Conservation (phyloP, 1,140 invertebrate genomes). For the Cataglyphis hispanica region DNA sequence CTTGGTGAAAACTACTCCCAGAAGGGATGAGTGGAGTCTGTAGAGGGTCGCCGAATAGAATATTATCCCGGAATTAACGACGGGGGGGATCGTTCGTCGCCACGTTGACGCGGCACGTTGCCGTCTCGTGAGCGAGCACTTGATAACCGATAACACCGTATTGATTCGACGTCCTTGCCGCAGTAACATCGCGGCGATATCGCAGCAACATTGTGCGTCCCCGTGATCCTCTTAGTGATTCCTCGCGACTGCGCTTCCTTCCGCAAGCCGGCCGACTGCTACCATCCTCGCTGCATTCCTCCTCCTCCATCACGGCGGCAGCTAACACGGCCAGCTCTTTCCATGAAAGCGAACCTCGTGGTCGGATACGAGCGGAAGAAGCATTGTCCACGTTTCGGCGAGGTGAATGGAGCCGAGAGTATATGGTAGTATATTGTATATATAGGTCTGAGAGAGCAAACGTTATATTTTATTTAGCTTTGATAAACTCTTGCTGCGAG, state of each 20-base stretch:
- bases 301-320: constrained; percentile 49
- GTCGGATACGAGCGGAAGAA: constrained; percentile 27
- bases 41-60: no score
- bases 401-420: no score
- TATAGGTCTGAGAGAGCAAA: constrained; percentile 24
- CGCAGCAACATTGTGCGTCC: constrained; percentile 49
- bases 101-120: constrained; percentile 15
- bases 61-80: constrained; percentile 11
- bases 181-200: constrained; percentile 43
- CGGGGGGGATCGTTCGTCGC: constrained; percentile 30
- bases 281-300: constrained; percentile 53
- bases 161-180: constrained; percentile 57
- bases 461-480: background rate
- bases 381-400: constrained; percentile 33
- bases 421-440: constrained; percentile 27
- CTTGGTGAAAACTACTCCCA: background rate
- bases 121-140: constrained; percentile 39
- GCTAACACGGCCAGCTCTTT: constrained; percentile 46
- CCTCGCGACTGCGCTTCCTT: constrained; percentile 57
- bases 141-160: constrained; percentile 56
- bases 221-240: constrained; percentile 39
- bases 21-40: no score
- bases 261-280: constrained; percentile 45
- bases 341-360: constrained; percentile 30
- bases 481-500: background rate